phyloP scores from a whole-genome alignment of 2,113 vertebrate genomes.

The Peromyscus californicus region DNA sequence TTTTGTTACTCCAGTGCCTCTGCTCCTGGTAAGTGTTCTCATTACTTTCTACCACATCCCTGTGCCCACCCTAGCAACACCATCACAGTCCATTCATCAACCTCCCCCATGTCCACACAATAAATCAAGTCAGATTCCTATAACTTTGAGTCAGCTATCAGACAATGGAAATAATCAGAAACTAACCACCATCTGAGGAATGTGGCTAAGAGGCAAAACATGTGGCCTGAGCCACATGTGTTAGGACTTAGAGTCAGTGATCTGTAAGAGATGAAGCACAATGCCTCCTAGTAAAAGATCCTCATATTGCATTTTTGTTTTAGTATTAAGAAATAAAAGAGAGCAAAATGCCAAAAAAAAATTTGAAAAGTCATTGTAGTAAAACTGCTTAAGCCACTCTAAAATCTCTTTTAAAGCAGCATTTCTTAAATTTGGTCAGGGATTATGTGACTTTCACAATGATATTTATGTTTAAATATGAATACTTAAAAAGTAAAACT shows the following conservation, averaged over 20 bases:
- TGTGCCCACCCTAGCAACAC: not conserved
- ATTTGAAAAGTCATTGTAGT: not conserved
- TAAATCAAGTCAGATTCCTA: not conserved
- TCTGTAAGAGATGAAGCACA: not conserved
- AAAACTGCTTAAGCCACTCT: not conserved
- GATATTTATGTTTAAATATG: conserved; percentile 24
- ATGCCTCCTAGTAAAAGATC: not conserved
- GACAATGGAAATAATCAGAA: not conserved
- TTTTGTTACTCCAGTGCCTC: not conserved
- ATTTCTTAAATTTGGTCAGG: not conserved
- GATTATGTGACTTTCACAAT: conserved; percentile 10
- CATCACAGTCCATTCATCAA: not conserved
- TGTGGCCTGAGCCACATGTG: not conserved
- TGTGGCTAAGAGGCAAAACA: not conserved
- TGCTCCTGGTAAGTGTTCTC: not conserved
- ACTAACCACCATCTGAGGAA: not conserved
- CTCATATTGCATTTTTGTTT: not conserved
- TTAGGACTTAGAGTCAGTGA: not conserved
- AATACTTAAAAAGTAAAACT: conserved; percentile 21
- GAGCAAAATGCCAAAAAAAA: conserved; percentile 46
- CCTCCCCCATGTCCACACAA: not conserved
- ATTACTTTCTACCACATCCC: not conserved
- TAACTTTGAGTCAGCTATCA: conserved; percentile 2
- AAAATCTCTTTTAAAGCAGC: not conserved
- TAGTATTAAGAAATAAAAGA: conserved; percentile 1